Evolutionary conservation across 2,797 vertebrate genomes (phyloP).

Genomic region (Scomberomorus guttatus): DNA sequence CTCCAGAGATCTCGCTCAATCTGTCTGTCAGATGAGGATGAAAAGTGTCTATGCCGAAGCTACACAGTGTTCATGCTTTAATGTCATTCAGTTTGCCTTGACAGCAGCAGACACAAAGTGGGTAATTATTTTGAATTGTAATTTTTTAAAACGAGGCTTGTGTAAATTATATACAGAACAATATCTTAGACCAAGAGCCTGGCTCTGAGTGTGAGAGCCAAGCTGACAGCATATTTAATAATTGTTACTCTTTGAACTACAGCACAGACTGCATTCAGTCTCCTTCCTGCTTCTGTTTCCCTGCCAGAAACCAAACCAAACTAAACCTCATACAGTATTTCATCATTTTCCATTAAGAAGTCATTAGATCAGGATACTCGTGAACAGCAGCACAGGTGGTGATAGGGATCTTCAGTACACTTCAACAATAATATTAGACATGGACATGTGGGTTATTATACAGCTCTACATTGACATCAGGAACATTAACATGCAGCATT

Average conservation of each 20-base stretch:
- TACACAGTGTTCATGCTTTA: slow-evolving; percentile 52
- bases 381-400: slow-evolving; percentile 44
- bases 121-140: slow-evolving; percentile 70
- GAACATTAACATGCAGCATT: slow-evolving; percentile 25
- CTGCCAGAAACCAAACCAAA: slow-evolving; percentile 37
- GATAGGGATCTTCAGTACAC: slow-evolving; percentile 13
- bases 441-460: too few relatives aligned
- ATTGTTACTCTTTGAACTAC: slow-evolving; percentile 57
- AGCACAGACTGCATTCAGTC: slow-evolving; percentile 39
- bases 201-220: slow-evolving; percentile 40
- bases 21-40: slow-evolving; percentile 68
- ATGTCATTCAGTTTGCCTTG: slow-evolving; percentile 65
- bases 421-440: too few relatives aligned
- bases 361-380: slow-evolving; percentile 13
- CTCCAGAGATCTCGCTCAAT: slow-evolving; percentile 63
- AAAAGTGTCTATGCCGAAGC: slow-evolving; percentile 59
- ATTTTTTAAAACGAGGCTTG: slow-evolving; percentile 56
- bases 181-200: too few relatives aligned
- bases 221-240: slow-evolving; percentile 61
- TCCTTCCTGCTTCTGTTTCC: neutral
- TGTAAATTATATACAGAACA: slow-evolving; percentile 1
- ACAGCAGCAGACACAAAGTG: slow-evolving; percentile 56
- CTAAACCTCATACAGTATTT: slow-evolving; percentile 34
- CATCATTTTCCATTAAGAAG: slow-evolving; percentile 48
- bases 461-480: slow-evolving; percentile 6